Base-by-base conservation (phyloP, 2,888 invertebrate genomes). In the Resseliella maxima region DNA sequence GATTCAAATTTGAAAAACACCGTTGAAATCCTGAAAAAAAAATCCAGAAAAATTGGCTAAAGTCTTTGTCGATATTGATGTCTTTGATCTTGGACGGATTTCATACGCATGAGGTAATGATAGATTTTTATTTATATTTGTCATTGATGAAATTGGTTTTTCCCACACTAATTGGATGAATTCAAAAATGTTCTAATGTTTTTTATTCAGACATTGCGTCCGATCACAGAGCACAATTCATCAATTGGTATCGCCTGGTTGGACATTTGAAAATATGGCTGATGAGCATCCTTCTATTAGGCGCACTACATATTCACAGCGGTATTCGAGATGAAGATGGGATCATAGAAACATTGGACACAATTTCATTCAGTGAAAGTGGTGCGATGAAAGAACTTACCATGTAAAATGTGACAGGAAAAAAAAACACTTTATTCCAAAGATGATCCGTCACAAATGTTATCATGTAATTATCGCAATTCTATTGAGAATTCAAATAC, bases 61-160 rank as follows among this genome's bases (percentile, higher is more conserved):
- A 90, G 94, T 98, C 15, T 99, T 94, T 91, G 95, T 98, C 87
- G 99, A 99, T 1, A 92, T 99, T 81, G 99, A 99, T 91, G 95
- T 99, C 1, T 99, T 98, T 93, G 99, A 98, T 0, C 92, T 99
- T 87, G 96, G 96, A 88, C 96, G 95, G 96, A 88, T 96, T 96
- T 90, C 96, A 97, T 89, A 95, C 95, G 2, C 92, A 93, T 88
- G 91, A 93, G 91, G 95, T 95, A 59, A 6, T n/a, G n/a, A n/a
- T n/a, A n/a, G n/a, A n/a, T n/a, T n/a, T n/a, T n/a, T n/a, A 41
- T 41, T 8, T 15, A 21, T 18, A 50, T 18, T 45, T 21, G 87
- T 50, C 50, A 3, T 15, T 15, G 2, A 27, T 72, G 38, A 59
- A 46, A 85, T 15, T 86, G 54, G 46, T 36, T 3, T 27, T 54